Evolutionary conservation across 2,888 invertebrate genomes (phyloP).

Genomic region (Dastarcus helophoroides): DNA sequence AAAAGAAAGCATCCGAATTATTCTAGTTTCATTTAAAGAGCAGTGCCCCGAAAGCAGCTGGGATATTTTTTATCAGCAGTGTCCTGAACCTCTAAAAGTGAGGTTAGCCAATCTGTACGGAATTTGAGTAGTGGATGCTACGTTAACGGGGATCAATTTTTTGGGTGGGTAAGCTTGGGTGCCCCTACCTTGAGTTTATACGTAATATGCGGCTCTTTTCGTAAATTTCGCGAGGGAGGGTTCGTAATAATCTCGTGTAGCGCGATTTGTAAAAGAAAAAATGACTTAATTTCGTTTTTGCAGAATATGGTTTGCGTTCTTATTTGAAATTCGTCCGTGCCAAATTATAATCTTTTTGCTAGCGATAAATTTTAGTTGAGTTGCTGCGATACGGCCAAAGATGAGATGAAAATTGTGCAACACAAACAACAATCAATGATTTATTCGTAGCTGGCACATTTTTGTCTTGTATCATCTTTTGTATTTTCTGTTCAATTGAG

Average conservation of each 20-base stretch:
- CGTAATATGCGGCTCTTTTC: conserved; percentile 4
- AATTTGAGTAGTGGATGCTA: conserved; percentile 22
- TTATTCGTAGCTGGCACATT: no score
- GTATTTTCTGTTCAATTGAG: no score
- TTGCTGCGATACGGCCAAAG: no score
- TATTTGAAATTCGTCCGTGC: no score
- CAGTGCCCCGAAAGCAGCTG: conserved; percentile 96
- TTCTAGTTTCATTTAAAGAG: conserved; percentile 89
- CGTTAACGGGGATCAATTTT: conserved; percentile 16
- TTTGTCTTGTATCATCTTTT: no score
- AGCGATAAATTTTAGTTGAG: no score
- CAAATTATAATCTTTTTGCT: no score
- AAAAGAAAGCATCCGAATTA: conserved; percentile 87
- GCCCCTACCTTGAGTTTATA: conserved; percentile 31
- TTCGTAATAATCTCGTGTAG: conserved; percentile 6
- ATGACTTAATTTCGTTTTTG: no score
- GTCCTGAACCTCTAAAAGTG: conserved; percentile 85
- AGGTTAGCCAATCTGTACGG: conserved; percentile 73
- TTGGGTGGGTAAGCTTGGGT: conserved; percentile 32
- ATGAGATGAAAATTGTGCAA: no score
- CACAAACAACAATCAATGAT: no score
- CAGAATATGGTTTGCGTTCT: no score
- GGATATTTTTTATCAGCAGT: conserved; percentile 90
- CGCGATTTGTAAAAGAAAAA: conserved; percentile 16
- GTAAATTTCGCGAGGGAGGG: conserved; percentile 28